These are phyloP conservation scores for Etheostoma spectabile DNA, from an alignment of 2,113 vertebrate species.

Conservation along the genomic window DNA sequence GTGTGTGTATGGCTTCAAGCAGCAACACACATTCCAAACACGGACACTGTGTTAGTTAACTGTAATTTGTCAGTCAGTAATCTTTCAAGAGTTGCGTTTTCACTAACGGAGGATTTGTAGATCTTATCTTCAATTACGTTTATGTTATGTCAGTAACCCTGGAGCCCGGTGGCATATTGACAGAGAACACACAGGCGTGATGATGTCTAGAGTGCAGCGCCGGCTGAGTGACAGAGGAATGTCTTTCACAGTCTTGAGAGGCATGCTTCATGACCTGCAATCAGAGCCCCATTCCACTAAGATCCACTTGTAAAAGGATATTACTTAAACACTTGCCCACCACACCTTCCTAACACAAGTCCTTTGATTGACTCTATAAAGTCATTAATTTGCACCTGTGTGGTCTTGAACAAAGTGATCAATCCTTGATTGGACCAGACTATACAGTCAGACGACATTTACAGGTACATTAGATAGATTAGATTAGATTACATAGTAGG, in stretches of 20 bases:
- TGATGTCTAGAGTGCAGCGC: slow-evolving; percentile 20
- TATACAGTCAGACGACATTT: neutral
- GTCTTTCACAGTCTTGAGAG: slow-evolving; percentile 39
- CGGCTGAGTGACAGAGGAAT: neutral
- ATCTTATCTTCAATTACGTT: neutral
- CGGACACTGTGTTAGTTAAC: no score
- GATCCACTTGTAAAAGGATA: slow-evolving; percentile 62
- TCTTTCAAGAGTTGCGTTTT: neutral
- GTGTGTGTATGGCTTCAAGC: no score
- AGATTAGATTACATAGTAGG: neutral
- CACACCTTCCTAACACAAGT: neutral
- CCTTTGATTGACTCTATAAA: neutral
- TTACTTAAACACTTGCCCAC: slow-evolving; percentile 50
- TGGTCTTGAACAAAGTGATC: neutral
- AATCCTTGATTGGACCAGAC: neutral
- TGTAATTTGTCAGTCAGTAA: no score
- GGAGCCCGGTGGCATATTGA: slow-evolving; percentile 2
- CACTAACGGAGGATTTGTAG: slow-evolving; percentile 4
- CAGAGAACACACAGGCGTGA: slow-evolving; percentile 40
- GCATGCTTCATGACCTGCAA: slow-evolving; percentile 15
- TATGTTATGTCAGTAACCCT: neutral
- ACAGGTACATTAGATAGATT: neutral
- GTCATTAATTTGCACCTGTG: neutral
- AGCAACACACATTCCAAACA: no score
- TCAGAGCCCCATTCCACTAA: slow-evolving; percentile 57